phyloP scores from a whole-genome alignment of 2,113 vertebrate species.

The Apodemus speciosus region DNA sequence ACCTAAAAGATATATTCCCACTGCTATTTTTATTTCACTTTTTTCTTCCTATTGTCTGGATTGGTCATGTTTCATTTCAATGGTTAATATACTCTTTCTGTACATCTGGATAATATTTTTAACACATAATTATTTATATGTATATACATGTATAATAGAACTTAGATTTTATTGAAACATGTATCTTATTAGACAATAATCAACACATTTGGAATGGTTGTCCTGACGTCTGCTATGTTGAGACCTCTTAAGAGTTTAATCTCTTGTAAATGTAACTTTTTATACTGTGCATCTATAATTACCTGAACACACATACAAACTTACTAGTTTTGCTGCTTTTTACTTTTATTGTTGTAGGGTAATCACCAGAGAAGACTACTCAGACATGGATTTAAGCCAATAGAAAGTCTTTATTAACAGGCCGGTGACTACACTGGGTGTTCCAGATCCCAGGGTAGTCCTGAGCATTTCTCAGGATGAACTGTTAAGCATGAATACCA shows the following conservation, averaged over 20 bases:
- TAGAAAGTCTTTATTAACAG: not conserved
- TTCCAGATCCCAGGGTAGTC: not conserved
- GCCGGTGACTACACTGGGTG: not conserved
- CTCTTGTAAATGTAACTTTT: constrained; percentile 7
- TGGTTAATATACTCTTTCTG: not conserved
- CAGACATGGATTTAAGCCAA: not conserved
- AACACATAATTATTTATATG: not conserved
- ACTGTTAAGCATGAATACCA: not conserved
- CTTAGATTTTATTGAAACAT: not conserved
- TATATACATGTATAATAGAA: not conserved
- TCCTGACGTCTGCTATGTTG: not conserved
- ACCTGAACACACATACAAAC: not conserved
- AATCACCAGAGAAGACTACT: not conserved
- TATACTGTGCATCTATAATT: not conserved
- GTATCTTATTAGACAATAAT: not conserved
- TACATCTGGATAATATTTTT: not conserved
- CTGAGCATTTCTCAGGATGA: not conserved
- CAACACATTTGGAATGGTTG: not conserved
- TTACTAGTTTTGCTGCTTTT: not conserved
- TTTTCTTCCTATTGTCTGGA: not conserved
- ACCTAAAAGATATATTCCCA: not conserved
- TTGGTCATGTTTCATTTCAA: not conserved
- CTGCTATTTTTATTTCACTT: not conserved
- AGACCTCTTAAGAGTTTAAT: not conserved
- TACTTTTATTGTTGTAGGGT: not conserved